phyloP scores from a whole-genome alignment of 2,888 invertebrate species.

The Athetis lepigone region DNA sequence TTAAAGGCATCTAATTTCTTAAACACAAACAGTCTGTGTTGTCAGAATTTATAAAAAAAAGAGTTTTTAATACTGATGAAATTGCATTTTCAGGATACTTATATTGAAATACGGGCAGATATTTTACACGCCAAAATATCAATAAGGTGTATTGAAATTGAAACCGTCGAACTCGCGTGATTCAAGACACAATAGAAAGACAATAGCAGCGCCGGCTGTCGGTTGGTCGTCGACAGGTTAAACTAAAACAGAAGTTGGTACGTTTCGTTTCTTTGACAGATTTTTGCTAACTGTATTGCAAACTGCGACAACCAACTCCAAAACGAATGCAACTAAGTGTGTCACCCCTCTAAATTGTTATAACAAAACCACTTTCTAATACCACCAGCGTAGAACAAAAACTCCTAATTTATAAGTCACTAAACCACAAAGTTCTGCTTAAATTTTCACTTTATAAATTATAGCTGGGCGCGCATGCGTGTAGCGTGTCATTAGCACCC shows the following conservation, averaged over 20 bases:
- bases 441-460: constrained; percentile 64
- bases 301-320: not conserved
- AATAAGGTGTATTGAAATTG: no score
- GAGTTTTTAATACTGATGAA: not conserved
- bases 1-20: not conserved
- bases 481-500: constrained; percentile 79
- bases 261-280: no score
- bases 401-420: constrained; percentile 34
- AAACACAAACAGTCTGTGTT: not conserved
- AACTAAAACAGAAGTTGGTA: no score
- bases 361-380: constrained; percentile 40
- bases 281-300: no score
- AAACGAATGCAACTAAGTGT: not conserved
- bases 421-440: constrained; percentile 40
- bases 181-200: no score
- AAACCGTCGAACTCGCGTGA: no score
- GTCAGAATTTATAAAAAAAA: not conserved
- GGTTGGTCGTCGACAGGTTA: no score
- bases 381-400: constrained; percentile 46
- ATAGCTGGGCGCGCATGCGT: constrained; percentile 56
- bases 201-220: no score
- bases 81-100: no score
- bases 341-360: not conserved
- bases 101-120: no score
- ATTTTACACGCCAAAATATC: no score